Base-by-base conservation (phyloP, 2,888 invertebrate genomes). In the Melolontha melolontha region DNA sequence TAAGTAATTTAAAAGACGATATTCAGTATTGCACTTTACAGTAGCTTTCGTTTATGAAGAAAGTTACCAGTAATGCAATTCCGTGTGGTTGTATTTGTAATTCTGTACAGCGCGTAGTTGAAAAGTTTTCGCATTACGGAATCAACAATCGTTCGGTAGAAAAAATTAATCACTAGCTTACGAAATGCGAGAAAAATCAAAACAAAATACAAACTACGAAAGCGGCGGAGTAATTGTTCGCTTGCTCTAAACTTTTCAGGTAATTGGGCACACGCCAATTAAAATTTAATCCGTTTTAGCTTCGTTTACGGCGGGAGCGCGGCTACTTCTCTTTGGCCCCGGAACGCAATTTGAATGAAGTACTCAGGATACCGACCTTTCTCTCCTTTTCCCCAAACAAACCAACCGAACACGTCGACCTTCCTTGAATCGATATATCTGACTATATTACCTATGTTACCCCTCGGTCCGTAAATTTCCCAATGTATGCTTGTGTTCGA, bases 211-310 rank as follows among this genome's bases (percentile, higher is more conserved):
- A 27, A 44, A 44, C 59, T 59, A 11, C 14, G 34, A 34, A 34
- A 47, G n/a, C 57, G 44, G 2, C 44, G 12, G 44, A 27, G 59
- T 59, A 59, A 59, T 59, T 59, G 59, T 59, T 59, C 29, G 59
- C 59, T 29, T 29, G 44, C 59, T 59, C 29, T 17, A 59, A 59
- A 59, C 44, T 59, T 59, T 44, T 59, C 59, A 59, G 59, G 59
- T 59, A 59, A 59, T 59, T 59, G 59, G 59, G 59, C 59, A 44
- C 59, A 59, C 29, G 59, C 59, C 47, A 59, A 59, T 59, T 59
- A 59, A 59, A 59, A 59, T 59, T 59, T 59, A 47, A 59, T 59
- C 59, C 44, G 59, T 16, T 44, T 57, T 59, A 8, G 44, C 27
- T 12, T 27, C 39, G 39, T 54, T 54, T 34, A 34, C 44, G 27